Base-by-base conservation (phyloP, 2,888 invertebrate genomes). In the Platerodrilus igneus region DNA sequence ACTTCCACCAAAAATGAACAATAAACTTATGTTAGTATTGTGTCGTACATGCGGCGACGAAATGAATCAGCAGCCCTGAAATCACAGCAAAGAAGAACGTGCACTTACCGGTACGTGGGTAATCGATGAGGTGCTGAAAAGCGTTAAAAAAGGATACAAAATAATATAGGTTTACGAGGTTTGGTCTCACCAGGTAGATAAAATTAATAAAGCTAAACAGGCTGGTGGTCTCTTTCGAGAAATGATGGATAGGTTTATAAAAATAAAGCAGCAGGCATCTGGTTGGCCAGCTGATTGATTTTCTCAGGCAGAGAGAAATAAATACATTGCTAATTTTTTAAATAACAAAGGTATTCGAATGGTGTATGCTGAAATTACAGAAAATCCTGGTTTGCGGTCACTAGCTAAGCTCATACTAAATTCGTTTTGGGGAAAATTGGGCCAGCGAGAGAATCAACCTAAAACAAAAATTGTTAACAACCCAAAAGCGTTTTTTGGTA, bases 301-400 rank as follows among this genome's bases (percentile, higher is more conserved):
- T n/a, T n/a, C n/a, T n/a, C n/a, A n/a, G n/a, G n/a, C n/a, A n/a
- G 50, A 27, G 45, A 41, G 10, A 29, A 16, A 19, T 9, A 6
- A 18, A 10, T 29, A 29, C 8, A 29, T 29, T 9, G 19, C 2
- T 5, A 13, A 3, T 2, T 29, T 16, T 18, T 18, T 29, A 3
- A 4, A 29, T 2, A n/a, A n/a, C n/a, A n/a, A n/a, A n/a, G n/a
- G n/a, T n/a, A n/a, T n/a, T n/a, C n/a, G n/a, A n/a, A n/a, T n/a
- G n/a, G n/a, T n/a, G n/a, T n/a, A n/a, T n/a, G n/a, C n/a, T n/a
- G n/a, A n/a, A n/a, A n/a, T n/a, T n/a, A n/a, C n/a, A 4, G 5
- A 3, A 17, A 29, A 29, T 10, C 3, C 18, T 3, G 29, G 18
- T 2, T 16, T 29, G 10, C 14, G 29, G 3, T 17, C 18, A 6